phyloP scores from a whole-genome alignment of 2,797 vertebrate genomes.

The Thamnophis elegans region DNA sequence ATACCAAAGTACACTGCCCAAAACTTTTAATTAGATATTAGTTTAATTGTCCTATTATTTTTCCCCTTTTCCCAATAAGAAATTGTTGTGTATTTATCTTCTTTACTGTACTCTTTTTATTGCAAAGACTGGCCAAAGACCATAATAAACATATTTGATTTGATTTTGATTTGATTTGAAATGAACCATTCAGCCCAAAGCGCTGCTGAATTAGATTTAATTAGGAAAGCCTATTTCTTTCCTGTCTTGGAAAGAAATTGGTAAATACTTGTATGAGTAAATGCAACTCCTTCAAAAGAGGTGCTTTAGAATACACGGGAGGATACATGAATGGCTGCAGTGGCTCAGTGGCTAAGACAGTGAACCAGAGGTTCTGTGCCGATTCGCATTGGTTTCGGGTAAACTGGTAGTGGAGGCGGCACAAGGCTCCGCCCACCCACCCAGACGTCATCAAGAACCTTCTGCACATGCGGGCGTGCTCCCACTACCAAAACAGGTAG shows the following conservation, averaged over 20 bases:
- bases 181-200: background rate
- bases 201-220: background rate
- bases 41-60: background rate
- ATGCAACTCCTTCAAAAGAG: background rate
- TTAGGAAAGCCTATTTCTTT: background rate
- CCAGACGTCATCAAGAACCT: too few species aligned
- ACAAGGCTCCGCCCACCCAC: too few species aligned
- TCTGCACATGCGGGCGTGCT: too few species aligned
- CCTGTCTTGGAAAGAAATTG: background rate
- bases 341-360: too few species aligned
- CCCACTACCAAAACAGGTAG: too few species aligned
- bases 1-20: background rate
- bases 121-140: background rate
- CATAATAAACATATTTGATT: background rate
- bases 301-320: background rate
- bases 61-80: background rate
- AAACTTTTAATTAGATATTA: background rate
- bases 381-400: too few species aligned
- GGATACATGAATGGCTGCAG: background rate
- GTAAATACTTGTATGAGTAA: background rate
- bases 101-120: background rate
- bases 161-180: background rate
- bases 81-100: background rate
- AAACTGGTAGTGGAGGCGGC: too few species aligned
- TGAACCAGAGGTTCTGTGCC: too few species aligned